Evolutionary conservation across 2,113 vertebrate genomes (phyloP).

Genomic region (Dicaeum eximium): DNA sequence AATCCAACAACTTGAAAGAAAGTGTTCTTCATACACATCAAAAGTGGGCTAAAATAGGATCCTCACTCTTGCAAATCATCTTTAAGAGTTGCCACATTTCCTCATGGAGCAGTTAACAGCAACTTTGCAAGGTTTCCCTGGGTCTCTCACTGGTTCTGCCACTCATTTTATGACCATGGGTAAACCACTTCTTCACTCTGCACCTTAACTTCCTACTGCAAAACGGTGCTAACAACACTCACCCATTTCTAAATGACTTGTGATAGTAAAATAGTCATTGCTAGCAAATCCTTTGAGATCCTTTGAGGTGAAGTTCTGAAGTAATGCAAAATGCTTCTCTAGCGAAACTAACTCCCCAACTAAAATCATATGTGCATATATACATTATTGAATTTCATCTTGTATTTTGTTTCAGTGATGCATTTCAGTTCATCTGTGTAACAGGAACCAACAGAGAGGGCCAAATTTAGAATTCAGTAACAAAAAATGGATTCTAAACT

Average conservation of each 20-base stretch:
- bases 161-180: background rate
- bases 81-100: background rate
- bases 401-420: slow-evolving; percentile 43
- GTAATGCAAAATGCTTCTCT: slow-evolving; percentile 16
- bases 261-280: slow-evolving; percentile 45
- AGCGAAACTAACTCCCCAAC: slow-evolving; percentile 11
- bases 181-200: background rate
- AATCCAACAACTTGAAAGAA: background rate
- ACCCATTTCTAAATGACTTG: background rate
- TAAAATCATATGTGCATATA: background rate
- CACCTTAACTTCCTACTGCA: background rate
- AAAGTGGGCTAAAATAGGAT: background rate
- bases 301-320: slow-evolving; percentile 45
- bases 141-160: background rate
- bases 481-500: slow-evolving; percentile 61
- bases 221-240: background rate
- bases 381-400: slow-evolving; percentile 20
- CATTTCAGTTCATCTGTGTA: slow-evolving; percentile 40
- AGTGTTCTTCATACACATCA: background rate
- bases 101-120: background rate
- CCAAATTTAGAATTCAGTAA: slow-evolving; percentile 49
- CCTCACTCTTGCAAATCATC: background rate
- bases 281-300: slow-evolving; percentile 55
- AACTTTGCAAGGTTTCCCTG: background rate
- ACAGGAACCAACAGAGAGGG: slow-evolving; percentile 33